These are phyloP conservation scores for Neocrepidodera transversa DNA, from an alignment of 2,888 invertebrate genomes.

Conservation along the genomic window DNA sequence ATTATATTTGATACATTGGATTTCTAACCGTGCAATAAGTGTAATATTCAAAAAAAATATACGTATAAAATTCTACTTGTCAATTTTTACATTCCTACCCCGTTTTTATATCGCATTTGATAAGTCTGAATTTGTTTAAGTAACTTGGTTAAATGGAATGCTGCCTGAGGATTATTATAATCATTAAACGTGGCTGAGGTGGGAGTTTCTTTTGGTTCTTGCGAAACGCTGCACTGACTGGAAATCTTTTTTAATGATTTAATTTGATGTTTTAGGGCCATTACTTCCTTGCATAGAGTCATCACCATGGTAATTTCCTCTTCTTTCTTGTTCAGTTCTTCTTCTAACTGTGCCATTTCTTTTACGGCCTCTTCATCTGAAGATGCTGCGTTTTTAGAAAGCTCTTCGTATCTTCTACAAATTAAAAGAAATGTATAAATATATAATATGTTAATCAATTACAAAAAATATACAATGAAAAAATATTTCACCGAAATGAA, in stretches of 20 bases:
- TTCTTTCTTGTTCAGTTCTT: conserved; percentile 56
- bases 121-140: conserved; percentile 58
- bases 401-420: conserved; percentile 54
- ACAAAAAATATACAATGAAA: too few relatives aligned
- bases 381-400: conserved; percentile 44
- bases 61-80: background rate
- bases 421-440: too few relatives aligned
- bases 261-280: conserved; percentile 58
- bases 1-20: background rate
- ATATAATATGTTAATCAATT: too few relatives aligned
- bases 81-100: conserved; percentile 4
- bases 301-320: conserved; percentile 60
- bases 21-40: background rate
- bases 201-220: conserved; percentile 28
- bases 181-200: conserved; percentile 40
- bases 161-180: conserved; percentile 53
- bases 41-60: background rate
- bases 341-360: conserved; percentile 55
- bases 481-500: too few relatives aligned
- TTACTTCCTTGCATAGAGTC: conserved; percentile 58
- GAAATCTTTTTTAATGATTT: conserved; percentile 52
- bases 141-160: conserved; percentile 57
- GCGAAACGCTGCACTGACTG: conserved; percentile 47
- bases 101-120: conserved; percentile 50
- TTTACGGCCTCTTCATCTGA: conserved; percentile 40